phyloP scores from a whole-genome alignment of 2,797 vertebrate genomes.

The Gallirallus australis region DNA sequence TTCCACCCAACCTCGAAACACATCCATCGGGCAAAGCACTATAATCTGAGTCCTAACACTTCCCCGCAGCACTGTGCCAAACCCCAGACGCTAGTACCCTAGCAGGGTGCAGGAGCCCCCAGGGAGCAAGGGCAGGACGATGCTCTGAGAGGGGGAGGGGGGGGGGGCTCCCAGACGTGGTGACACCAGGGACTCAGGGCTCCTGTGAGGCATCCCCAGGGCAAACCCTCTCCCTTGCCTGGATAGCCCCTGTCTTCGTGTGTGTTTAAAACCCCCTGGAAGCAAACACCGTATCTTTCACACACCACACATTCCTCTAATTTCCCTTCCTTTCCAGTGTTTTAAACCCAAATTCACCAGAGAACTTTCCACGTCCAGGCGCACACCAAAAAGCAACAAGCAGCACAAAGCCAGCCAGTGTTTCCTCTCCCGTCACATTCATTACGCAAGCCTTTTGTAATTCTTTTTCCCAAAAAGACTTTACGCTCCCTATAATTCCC shows the following conservation, averaged over 20 bases:
- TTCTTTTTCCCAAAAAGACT: conserved; percentile 20
- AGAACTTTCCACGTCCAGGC: neutral
- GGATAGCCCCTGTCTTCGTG: fast-evolving
- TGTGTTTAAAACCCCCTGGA: neutral
- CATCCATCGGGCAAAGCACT: neutral
- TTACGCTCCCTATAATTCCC: conserved; percentile 46
- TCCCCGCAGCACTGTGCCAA: neutral
- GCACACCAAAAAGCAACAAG: neutral
- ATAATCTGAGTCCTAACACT: fast-evolving
- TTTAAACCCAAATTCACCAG: neutral
- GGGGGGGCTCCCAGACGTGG: neutral
- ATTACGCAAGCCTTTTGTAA: neutral
- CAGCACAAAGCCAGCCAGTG: neutral
- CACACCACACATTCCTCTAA: neutral
- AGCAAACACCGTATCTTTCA: neutral
- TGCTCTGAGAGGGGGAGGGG: neutral
- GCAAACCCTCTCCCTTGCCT: neutral
- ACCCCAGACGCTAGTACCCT: neutral
- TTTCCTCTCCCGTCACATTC: neutral
- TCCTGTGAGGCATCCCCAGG: neutral
- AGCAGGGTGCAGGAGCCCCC: neutral
- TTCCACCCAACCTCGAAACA: neutral
- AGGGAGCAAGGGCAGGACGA: neutral
- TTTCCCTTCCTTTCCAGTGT: neutral
- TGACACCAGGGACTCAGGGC: neutral